Base-by-base conservation (phyloP, 2,888 invertebrate species). In the Gerris lacustris region DNA sequence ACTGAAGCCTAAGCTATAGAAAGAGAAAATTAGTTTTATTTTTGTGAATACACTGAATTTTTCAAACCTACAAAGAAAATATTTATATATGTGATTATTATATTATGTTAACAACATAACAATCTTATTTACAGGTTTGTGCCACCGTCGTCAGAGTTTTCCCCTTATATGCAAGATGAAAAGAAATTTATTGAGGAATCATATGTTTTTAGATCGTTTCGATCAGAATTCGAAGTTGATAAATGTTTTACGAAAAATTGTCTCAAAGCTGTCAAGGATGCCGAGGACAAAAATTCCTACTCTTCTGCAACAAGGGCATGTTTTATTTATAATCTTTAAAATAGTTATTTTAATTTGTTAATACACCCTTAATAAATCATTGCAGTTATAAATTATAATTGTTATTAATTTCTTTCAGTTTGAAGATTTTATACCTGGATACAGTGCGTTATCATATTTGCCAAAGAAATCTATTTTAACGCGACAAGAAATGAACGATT, bases 201-300 rank as follows among this genome's bases (percentile, higher is more conserved):
- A 11, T 67, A 44, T 45, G 67, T 67, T n/a, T 67, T 67, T 45
- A 67, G 45, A 67, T 67, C 67, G 11, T 67, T 67, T 17, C n/a
- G 67, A 45, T 44, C 67, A 44, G 67, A 67, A 45, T 67, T 67
- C 43, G 67, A 67, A 67, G 43, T 17, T 67, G 67, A 67, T 31
- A 64, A 64, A 64, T 64, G 64, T 64, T 64, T 64, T 64, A 64
- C 64, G 7, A 64, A n/a, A 17, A 64, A 64, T 18, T n/a, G 64
- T 17, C 17, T 64, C 15, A 64, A 64, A 64, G 64, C 64, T 31
- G 17, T 64, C 17, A 64, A 64, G 17, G 31, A 9, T 64, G 17
- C 64, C 17, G 15, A 64, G 64, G 31, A 31, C 9, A 64, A 64
- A 31, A 64, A 64, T 64, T 11, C 9, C 9, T 18, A n/a, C 9